These are phyloP conservation scores for Venusia cambrica DNA, from an alignment of 2,888 invertebrate species.

Conservation along the genomic window DNA sequence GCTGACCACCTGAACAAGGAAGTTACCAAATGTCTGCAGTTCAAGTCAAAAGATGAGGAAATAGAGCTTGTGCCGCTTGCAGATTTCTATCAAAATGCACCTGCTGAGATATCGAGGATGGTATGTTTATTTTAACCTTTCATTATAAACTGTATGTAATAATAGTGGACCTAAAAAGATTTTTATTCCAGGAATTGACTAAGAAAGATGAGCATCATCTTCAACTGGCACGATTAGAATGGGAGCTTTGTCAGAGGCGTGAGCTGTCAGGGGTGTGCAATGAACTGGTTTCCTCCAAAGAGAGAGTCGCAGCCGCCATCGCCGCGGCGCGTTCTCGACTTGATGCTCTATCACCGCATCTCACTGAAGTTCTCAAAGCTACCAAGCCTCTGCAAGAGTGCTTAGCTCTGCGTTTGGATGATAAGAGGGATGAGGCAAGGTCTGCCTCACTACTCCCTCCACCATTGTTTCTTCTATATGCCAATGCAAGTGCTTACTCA, in stretches of 20 bases:
- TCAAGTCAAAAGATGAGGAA: constrained; percentile 96
- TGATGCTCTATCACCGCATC: constrained; percentile 90
- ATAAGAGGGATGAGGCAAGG: constrained; percentile 88
- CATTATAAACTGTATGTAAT: no score
- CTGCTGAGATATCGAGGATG: constrained; percentile 83
- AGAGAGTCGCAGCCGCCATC: constrained; percentile 87
- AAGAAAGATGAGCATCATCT: constrained; percentile 88
- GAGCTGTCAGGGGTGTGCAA: constrained; percentile 89
- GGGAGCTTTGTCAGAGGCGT: constrained; percentile 94
- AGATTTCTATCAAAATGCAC: constrained; percentile 91
- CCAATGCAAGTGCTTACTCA: constrained; percentile 90
- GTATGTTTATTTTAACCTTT: constrained; percentile 73
- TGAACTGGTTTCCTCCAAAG: constrained; percentile 88
- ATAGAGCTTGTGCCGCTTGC: constrained; percentile 92
- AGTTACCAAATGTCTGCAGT: constrained; percentile 96
- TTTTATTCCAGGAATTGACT: constrained; percentile 81
- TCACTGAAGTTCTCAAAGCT: constrained; percentile 82
- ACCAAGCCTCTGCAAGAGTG: constrained; percentile 95
- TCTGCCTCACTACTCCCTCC: constrained; percentile 88
- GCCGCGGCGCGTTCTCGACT: constrained; percentile 88
- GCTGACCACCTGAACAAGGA: constrained; percentile 96
- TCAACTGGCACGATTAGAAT: constrained; percentile 92
- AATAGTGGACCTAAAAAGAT: no score
- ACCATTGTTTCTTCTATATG: constrained; percentile 92
- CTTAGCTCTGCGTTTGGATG: constrained; percentile 89